Percentiles rank a stretch among this genome's conserved stretches.
These are phyloP conservation scores for Platypus cylindrus DNA, from an alignment of 2,888 invertebrate genomes.

Conservation along the genomic window DNA sequence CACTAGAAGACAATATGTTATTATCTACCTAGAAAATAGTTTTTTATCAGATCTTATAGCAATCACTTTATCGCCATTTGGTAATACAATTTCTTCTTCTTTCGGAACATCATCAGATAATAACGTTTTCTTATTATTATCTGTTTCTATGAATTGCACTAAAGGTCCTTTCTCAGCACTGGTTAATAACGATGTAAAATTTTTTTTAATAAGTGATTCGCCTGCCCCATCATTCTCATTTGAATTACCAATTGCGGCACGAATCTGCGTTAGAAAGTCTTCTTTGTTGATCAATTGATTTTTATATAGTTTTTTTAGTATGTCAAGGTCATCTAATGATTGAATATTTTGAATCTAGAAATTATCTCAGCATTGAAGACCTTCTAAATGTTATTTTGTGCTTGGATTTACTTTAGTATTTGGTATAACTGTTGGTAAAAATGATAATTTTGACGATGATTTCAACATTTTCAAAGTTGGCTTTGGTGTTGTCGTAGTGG, in stretches of 20 bases:
- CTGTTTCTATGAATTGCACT: constrained; percentile 48
- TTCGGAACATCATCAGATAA: constrained; percentile 22
- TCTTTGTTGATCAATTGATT: constrained; percentile 52
- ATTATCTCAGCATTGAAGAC: too few relatives aligned
- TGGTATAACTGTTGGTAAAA: constrained; percentile 41
- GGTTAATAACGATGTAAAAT: constrained; percentile 60
- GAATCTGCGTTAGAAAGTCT: constrained; percentile 59
- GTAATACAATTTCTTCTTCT: constrained; percentile 41
- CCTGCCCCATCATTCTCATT: constrained; percentile 48
- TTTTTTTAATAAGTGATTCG: too few relatives aligned
- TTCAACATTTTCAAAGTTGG: constrained; percentile 9
- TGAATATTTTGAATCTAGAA: constrained; percentile 26
- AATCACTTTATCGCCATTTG: constrained; percentile 62
- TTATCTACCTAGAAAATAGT: constrained; percentile 9
- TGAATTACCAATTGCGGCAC: constrained; percentile 57
- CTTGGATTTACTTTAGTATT: constrained; percentile 34
- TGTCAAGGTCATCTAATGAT: constrained; percentile 30
- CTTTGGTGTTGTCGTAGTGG: constrained; percentile 50
- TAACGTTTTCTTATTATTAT: constrained; percentile 21
- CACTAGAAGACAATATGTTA: too few relatives aligned
- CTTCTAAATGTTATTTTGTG: not conserved
- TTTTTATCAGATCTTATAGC: constrained; percentile 50
- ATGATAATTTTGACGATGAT: constrained; percentile 17
- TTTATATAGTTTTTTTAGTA: constrained; percentile 32
- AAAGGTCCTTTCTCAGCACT: constrained; percentile 63